These are phyloP conservation scores for Ctena decussata DNA, from an alignment of 2,888 invertebrate genomes.

Conservation along the genomic window DNA sequence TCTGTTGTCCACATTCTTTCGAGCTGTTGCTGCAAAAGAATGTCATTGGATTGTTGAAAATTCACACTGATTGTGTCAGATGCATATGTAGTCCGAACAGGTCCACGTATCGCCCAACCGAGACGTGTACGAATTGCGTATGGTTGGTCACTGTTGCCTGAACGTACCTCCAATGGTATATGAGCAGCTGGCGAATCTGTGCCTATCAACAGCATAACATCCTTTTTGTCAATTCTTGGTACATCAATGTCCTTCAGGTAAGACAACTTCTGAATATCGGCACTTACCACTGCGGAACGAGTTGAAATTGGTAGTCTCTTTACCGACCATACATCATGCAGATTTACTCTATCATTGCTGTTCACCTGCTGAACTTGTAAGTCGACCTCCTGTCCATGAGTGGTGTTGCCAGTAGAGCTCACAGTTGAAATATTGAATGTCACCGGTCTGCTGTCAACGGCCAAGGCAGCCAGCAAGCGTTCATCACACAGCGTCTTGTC, in stretches of 20 bases:
- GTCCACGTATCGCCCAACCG: constrained; percentile 41
- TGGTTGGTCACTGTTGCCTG: constrained; percentile 23
- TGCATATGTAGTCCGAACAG: neutral
- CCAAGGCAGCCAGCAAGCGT: constrained; percentile 15
- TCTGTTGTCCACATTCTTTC: constrained; percentile 36
- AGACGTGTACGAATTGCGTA: constrained; percentile 31
- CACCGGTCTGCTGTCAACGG: constrained; percentile 11
- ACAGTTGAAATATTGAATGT: too few species aligned
- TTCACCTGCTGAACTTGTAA: constrained; percentile 1
- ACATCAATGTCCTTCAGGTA: constrained; percentile 1
- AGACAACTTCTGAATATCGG: constrained; percentile 10
- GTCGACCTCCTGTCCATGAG: constrained; percentile 7
- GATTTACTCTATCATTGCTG: neutral
- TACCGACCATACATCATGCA: constrained; percentile 25
- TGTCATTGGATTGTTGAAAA: neutral
- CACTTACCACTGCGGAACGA: constrained; percentile 10
- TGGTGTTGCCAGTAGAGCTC: constrained; percentile 10
- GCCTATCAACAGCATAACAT: constrained; percentile 45
- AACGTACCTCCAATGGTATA: constrained; percentile 26
- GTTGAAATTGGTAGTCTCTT: constrained; percentile 15
- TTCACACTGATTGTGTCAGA: neutral
- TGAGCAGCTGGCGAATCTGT: constrained; percentile 37
- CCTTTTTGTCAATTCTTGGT: neutral
- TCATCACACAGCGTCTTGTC: constrained; percentile 40
- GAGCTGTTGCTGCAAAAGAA: too few species aligned